Percentiles rank a stretch among this genome's conserved stretches.
Evolutionary conservation across 2,888 invertebrate species (phyloP).

Genomic region (Axea sp.): DNA sequence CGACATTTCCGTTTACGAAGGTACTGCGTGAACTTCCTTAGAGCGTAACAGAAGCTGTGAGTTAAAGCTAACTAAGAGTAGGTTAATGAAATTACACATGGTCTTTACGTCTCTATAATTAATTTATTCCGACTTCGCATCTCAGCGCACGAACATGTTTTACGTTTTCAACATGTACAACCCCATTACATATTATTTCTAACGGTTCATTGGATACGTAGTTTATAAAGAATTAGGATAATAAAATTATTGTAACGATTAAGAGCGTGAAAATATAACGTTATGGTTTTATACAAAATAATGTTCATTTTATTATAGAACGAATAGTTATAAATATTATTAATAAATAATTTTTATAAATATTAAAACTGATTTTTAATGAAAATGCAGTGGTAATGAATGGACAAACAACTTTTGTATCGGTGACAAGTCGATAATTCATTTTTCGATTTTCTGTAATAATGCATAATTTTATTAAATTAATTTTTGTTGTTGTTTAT

Average conservation of each 20-base stretch:
- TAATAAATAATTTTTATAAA: too few species aligned
- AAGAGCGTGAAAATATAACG: not conserved
- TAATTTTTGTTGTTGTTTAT: too few species aligned
- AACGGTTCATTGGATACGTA: slow-evolving; percentile 38
- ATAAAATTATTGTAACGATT: slow-evolving; percentile 1
- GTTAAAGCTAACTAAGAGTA: slow-evolving; percentile 58
- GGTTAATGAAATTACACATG: slow-evolving; percentile 70
- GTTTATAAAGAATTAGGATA: slow-evolving; percentile 22
- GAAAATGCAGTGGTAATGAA: too few species aligned
- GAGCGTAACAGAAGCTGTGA: slow-evolving; percentile 57
- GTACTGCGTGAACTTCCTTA: slow-evolving; percentile 52
- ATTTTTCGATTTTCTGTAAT: too few species aligned
- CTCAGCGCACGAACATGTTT: slow-evolving; percentile 47
- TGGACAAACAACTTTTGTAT: too few species aligned
- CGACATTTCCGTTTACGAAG: slow-evolving; percentile 57
- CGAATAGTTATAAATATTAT: too few species aligned
- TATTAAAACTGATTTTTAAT: too few species aligned
- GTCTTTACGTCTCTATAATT: slow-evolving; percentile 55
- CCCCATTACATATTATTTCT: slow-evolving; percentile 66
- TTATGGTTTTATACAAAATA: too few species aligned
- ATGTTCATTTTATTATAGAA: too few species aligned
- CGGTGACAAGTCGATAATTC: too few species aligned
- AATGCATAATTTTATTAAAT: too few species aligned
- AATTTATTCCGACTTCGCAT: slow-evolving; percentile 60
- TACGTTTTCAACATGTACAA: slow-evolving; percentile 65